Percentiles rank a stretch among this genome's conserved stretches.
Evolutionary conservation across 92 coral and sea anemone genomes (phyloP).

Genomic region (Palythoa grandiflora): DNA sequence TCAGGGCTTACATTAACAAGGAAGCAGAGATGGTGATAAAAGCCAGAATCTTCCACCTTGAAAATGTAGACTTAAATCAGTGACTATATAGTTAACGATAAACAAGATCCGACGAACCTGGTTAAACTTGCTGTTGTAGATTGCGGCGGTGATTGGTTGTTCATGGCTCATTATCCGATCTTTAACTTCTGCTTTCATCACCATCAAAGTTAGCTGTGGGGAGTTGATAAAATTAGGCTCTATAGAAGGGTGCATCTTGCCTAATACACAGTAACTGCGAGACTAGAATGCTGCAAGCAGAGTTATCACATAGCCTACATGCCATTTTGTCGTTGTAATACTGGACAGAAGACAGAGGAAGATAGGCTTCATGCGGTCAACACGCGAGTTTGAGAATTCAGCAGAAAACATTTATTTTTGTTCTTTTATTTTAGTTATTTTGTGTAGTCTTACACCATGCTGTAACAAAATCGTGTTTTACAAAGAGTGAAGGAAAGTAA

Average conservation of each 20-base stretch:
- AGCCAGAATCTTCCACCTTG: neutral
- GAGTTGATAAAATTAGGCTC: neutral
- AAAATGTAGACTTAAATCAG: neutral
- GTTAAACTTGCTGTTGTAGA: conserved; percentile 94
- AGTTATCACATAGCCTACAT: too few relatives aligned
- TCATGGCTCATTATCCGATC: conserved; percentile 97
- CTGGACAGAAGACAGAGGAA: too few relatives aligned
- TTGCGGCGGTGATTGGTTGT: conserved; percentile 91
- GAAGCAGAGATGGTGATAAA: too few relatives aligned
- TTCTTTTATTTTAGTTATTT: too few relatives aligned
- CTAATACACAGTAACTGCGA: too few relatives aligned
- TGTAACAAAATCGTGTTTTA: neutral
- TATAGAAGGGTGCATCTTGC: neutral
- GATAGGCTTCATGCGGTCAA: too few relatives aligned
- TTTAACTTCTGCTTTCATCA: conserved; percentile 97
- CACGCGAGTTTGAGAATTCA: too few relatives aligned
- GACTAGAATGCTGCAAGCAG: too few relatives aligned
- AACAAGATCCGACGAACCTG: conserved; percentile 63
- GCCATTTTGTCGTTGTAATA: too few relatives aligned
- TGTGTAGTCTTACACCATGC: neutral
- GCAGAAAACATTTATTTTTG: too few relatives aligned
- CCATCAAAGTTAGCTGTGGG: conserved; percentile 88
- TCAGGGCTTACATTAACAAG: too few relatives aligned
- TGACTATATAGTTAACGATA: too few relatives aligned
- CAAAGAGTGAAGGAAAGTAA: neutral